Conservation (phyloP, 2,797 vertebrate genomes). For the Ceyx erithaca region DNA sequence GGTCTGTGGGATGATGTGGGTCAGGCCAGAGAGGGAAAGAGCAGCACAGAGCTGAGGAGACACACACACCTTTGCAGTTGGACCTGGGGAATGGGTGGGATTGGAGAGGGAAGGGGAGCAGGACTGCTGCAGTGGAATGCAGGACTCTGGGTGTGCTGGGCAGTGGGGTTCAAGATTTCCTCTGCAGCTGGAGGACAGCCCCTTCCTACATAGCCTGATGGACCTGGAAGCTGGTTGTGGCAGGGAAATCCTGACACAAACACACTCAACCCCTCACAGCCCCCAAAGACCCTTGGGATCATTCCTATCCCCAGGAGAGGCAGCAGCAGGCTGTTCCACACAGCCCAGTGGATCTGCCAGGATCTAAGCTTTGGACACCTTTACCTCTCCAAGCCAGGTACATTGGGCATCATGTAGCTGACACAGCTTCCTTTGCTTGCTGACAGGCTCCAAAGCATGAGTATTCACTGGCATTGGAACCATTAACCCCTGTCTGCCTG, state of each 20-base stretch:
- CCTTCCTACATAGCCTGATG: background rate
- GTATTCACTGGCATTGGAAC: background rate
- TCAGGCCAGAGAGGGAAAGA: background rate
- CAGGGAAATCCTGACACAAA: background rate
- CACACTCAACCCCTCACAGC: no score
- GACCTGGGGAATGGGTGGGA: background rate
- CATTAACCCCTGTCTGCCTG: background rate
- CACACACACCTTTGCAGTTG: background rate
- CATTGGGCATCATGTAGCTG: background rate
- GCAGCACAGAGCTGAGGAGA: background rate
- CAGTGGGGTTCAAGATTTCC: background rate
- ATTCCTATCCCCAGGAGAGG: background rate
- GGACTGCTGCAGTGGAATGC: background rate
- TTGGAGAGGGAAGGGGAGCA: background rate
- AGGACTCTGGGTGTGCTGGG: background rate
- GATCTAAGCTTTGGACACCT: background rate
- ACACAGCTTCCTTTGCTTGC: background rate
- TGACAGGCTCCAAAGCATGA: background rate
- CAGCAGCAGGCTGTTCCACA: background rate
- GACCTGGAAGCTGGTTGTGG: background rate
- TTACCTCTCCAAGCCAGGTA: background rate
- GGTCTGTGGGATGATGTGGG: background rate
- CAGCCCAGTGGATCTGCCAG: rapidly evolving
- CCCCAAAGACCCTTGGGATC: background rate
- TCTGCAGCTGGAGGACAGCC: background rate